Base-by-base conservation (phyloP, 2,113 vertebrate genomes). In the Oryzias woworae region DNA sequence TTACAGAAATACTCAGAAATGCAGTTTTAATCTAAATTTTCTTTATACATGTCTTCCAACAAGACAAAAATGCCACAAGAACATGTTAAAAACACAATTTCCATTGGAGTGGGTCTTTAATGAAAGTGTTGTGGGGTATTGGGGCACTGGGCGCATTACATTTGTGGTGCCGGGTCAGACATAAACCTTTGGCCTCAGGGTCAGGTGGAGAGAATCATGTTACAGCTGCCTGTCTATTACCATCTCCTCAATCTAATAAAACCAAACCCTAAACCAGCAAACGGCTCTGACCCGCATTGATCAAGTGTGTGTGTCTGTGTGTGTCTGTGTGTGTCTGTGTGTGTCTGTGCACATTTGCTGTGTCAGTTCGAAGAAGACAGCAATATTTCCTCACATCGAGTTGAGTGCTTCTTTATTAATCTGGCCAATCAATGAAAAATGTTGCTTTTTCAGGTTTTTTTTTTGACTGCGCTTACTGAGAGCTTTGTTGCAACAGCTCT, bases 211-310 rank as follows among this genome's bases (percentile, higher is more conserved):
- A 59, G 69, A 80, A 69, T 74, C 80, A 78, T 83, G 78, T 86
- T 77, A 81, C 80, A 80, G 86, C 86, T 82, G 82, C 62, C 75
- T 87, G 85, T 90, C 87, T 82, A 81, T 87, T 84, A 87, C 80
- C 24, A 47, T 86, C 72, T 78, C 63, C 70, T 66, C 57, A 81
- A 90, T 86, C 75, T 80, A 84, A 89, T 89, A 84, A 77, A 20
- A 58, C 64, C 61, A n/a, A 73, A 76, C 47, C 74, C 62, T 65
- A 75, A 58, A 83, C 58, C 80, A 67, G 55, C 50, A 54, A 57
- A 42, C 66, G 68, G 53, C 73, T 48, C 49, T 81, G 77, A 84
- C 77, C 77, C 45, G 4, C 56, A 86, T 87, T 57, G 73, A 88
- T 85, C 72, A 65, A 69, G 13, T 55, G 66, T 58, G 56, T 46